phyloP scores from a whole-genome alignment of 2,113 vertebrate species.

The Acanthisitta chloris region DNA sequence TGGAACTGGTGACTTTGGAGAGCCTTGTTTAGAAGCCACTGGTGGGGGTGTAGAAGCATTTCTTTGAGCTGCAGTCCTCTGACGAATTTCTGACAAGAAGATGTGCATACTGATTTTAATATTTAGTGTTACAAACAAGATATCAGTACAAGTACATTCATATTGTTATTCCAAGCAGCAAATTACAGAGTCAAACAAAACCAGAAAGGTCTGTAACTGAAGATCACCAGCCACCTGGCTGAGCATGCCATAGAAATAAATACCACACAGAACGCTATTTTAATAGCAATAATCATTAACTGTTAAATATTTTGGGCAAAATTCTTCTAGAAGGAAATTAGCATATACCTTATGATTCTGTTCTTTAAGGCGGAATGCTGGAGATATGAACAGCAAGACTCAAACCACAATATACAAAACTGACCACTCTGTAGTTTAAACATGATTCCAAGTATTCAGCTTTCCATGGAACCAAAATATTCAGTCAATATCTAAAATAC shows the following conservation, averaged over 20 bases:
- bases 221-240: background rate
- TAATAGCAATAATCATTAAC: background rate
- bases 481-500: background rate
- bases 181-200: background rate
- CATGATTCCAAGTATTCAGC: background rate
- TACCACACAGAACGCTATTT: background rate
- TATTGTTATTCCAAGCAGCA: background rate
- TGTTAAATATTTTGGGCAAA: background rate
- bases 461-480: background rate
- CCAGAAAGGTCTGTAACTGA: background rate
- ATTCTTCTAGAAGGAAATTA: background rate
- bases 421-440: background rate
- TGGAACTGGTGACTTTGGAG: conserved; percentile 69
- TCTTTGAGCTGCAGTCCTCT: conserved; percentile 84
- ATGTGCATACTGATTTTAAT: conserved; percentile 16
- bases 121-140: background rate
- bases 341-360: background rate
- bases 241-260: background rate
- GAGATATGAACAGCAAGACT: background rate
- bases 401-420: background rate
- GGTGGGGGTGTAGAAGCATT: conserved; percentile 65
- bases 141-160: background rate
- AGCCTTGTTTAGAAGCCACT: conserved; percentile 63
- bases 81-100: conserved; percentile 87
- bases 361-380: background rate